Base-by-base conservation (phyloP, 2,113 vertebrate genomes). In the Poeciliopsis prolifica region DNA sequence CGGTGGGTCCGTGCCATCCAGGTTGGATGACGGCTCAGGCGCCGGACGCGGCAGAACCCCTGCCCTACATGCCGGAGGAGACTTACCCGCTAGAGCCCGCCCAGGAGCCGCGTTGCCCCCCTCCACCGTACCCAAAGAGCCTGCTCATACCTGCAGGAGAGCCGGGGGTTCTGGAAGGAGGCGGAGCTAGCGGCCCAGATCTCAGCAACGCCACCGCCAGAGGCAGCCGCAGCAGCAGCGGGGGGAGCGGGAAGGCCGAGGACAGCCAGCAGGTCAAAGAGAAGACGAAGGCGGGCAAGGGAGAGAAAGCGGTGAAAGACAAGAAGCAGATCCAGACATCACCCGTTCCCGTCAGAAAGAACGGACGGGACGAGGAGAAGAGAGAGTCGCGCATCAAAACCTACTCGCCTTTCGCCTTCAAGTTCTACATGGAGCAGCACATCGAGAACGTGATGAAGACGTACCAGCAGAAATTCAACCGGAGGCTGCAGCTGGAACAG, bases 361-460 rank as follows among this genome's bases (percentile, higher is more conserved):
- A 95, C 11, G 95, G 95, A 69, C 95, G 92, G 9, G 98, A 99
- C 31, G 97, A 98, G 74, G 97, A 99, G 85, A 99, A 98, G 92
- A 91, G 98, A 58, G 98, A 98, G 79, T 99, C 98, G 0, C 96
- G 98, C 70, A 99, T 99, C 89, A 99, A 99, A 89, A 98, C 96
- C 85, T 99, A 99, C 89, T 99, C 98, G 0, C 98, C 98, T 0
- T 99, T 96, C 30, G 98, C 98, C 28, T 99, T 98, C 81, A 99
- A 99, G 87, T 99, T 99, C 91, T 99, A 98, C 91, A 99, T 99
- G 98, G 98, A 99, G 85, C 98, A 99, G 77, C 98, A 99, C 12
- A 96, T 99, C 64, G 98, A 99, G 88, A 99, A 99, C 0, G 95
- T 99, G 83, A 96, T 99, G 90, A 99, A 99, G 91, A 99, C 97